Base-by-base conservation (phyloP, 2,888 invertebrate genomes). In the Julus scandinavius region DNA sequence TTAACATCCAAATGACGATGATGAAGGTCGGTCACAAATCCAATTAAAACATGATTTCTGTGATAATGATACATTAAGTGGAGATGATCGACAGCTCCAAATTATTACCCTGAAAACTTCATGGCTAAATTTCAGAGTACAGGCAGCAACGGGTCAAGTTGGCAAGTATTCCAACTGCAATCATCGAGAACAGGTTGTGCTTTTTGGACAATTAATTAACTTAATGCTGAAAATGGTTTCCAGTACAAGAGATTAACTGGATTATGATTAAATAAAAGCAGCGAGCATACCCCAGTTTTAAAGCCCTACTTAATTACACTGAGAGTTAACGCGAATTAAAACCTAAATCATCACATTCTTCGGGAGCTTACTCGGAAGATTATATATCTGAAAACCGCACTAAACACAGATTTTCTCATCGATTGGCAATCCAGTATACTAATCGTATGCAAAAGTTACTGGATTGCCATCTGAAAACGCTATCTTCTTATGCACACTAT, bases 241-340 rank as follows among this genome's bases (percentile, higher is more conserved):
- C 72, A 29, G 72, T 11, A 29, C 29, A 29, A 72, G 29, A 72
- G 72, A 72, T 72, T 72, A 72, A 72, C 72, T 72, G 72, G 72
- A 72, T 72, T 72, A 72, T 72, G 63, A 63, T 63, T 63, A 63
- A 63, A n/a, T 63, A 63, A 63, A 63, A n/a, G 72, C 72, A 72
- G 72, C 72, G 72, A 29, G 29, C 9, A 72, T 29, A 72, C 72
- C 29, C 29, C 72, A 11, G 72, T 72, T 72, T 72, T 29, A 72
- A 63, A 29, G 11, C 29, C 72, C 11, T 72, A 72, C 72, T 72
- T 72, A 72, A 72, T 72, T 72, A 72, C 29, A 29, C 11, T 11
- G 11, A 11, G 72, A 72, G 72, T 72, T 72, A 72, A 29, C 29
- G 72, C 29, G 72, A 72, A 72, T 72, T 72, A 72, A 72, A 72